A percentile compares a stretch with the other conserved stretches of the same genome.
These are phyloP conservation scores for Montipora foliosa DNA, from an alignment of 64 coral and sea anemone species.

Conservation along the genomic window DNA sequence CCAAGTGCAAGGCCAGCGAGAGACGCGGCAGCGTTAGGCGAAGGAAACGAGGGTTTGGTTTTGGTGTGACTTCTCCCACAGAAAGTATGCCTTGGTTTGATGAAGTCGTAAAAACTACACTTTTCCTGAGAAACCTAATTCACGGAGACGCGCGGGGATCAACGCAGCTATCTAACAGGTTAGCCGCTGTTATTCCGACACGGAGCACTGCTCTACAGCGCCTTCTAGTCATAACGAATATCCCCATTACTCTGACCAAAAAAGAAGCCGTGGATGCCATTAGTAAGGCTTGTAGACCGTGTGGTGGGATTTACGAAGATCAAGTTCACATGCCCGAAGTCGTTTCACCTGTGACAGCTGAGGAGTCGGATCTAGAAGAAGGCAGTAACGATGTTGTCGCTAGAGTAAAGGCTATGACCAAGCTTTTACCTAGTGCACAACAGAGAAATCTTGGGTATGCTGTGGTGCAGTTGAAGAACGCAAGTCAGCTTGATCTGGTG, in stretches of 20 bases:
- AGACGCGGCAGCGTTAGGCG: constrained; percentile 36
- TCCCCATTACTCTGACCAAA: constrained; percentile 72
- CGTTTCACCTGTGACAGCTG: background rate
- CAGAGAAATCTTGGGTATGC: constrained; percentile 71
- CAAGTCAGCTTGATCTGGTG: constrained; percentile 82
- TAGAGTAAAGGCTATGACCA: constrained; percentile 32
- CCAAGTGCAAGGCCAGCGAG: constrained; percentile 6
- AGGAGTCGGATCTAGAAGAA: background rate
- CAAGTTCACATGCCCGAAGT: constrained; percentile 76
- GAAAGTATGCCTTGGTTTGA: constrained; percentile 82
- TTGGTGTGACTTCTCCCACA: constrained; percentile 48
- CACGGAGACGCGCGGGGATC: constrained; percentile 34
- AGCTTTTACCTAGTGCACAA: constrained; percentile 56
- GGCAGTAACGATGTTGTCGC: background rate
- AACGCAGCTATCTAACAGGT: constrained; percentile 30
- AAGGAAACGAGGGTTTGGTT: constrained; percentile 53
- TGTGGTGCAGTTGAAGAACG: constrained; percentile 78
- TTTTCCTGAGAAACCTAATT: constrained; percentile 50
- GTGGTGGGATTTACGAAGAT: constrained; percentile 71
- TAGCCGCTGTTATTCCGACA: constrained; percentile 67
- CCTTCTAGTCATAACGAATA: constrained; percentile 87
- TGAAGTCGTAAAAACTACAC: constrained; percentile 6
- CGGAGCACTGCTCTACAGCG: constrained; percentile 81
- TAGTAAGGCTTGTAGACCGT: constrained; percentile 82
- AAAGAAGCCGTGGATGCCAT: constrained; percentile 76